Evolutionary conservation across 1,140 invertebrate genomes (phyloP).

Genomic region (Subanguina moxae): DNA sequence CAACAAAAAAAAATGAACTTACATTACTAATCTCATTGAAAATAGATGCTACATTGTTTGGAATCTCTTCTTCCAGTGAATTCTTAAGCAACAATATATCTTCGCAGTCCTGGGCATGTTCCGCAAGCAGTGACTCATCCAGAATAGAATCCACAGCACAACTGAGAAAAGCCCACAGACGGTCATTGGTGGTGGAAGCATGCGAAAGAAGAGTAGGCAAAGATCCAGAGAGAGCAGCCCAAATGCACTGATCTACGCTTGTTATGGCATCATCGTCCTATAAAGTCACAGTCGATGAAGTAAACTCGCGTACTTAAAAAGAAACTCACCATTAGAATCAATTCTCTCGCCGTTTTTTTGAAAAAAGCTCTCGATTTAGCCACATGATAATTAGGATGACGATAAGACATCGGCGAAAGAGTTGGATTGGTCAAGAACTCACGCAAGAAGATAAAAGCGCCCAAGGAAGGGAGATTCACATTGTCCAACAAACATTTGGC

Average conservation of each 20-base stretch:
- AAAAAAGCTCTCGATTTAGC: conserved; percentile 26
- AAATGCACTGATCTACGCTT: conserved; percentile 32
- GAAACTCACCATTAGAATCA: conserved; percentile 24
- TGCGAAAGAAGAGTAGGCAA: conserved; percentile 26
- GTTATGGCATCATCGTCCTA: conserved; percentile 26
- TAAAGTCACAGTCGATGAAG: not conserved
- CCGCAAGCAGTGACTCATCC: conserved; percentile 1
- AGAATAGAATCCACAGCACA: conserved; percentile 37
- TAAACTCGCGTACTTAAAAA: not conserved
- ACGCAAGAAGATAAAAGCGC: conserved; percentile 23
- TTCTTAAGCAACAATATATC: conserved; percentile 15
- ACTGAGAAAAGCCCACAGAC: conserved; percentile 31
- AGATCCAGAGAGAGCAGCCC: conserved; percentile 33
- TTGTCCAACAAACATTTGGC: conserved; percentile 24
- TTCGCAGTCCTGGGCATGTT: not conserved
- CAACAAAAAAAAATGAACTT: not conserved
- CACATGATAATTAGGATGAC: conserved; percentile 22
- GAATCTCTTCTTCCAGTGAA: conserved; percentile 27
- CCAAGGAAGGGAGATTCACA: conserved; percentile 13
- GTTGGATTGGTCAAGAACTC: conserved; percentile 33
- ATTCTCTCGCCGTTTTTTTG: conserved; percentile 21
- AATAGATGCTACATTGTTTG: conserved; percentile 4
- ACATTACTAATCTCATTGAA: conserved; percentile 14
- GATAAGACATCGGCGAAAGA: conserved; percentile 21
- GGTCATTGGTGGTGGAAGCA: conserved; percentile 26